These are phyloP conservation scores for Sterrhoptilus dennistouni DNA, from an alignment of 2,113 vertebrate species.

Conservation along the genomic window DNA sequence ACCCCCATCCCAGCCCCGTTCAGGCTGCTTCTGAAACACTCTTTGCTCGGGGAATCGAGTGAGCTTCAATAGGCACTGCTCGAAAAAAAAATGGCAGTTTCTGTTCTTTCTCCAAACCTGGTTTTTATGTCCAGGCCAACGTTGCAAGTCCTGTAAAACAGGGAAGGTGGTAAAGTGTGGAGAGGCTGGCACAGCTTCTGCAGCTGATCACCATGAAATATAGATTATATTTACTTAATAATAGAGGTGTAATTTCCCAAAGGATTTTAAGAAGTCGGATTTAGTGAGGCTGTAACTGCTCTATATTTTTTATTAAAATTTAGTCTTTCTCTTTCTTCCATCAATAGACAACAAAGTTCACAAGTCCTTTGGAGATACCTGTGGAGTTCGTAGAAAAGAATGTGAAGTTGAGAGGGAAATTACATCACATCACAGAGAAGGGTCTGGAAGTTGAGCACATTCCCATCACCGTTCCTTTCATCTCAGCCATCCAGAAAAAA, in stretches of 20 bases:
- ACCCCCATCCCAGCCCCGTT: not conserved
- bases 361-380: conserved; percentile 83
- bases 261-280: not conserved
- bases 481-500: conserved; percentile 78
- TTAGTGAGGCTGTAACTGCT: not conserved
- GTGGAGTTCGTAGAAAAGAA: conserved; percentile 84
- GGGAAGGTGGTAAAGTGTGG: not conserved
- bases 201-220: not conserved
- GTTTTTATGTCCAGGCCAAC: fast-evolving
- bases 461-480: conserved; percentile 84
- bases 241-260: not conserved
- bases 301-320: not conserved
- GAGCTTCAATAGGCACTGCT: not conserved
- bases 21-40: not conserved
- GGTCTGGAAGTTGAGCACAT: conserved; percentile 90
- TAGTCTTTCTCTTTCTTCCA: not conserved
- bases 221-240: not conserved
- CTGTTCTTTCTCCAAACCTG: not conserved
- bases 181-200: not conserved
- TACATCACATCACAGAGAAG: conserved; percentile 77
- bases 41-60: not conserved
- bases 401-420: conserved; percentile 85
- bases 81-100: not conserved
- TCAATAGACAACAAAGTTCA: conserved; percentile 85
- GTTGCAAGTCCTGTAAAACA: not conserved